Evolutionary conservation across 2,113 vertebrate genomes (phyloP), one percentile per base, ranked within the genome.

Genomic region (Cyprinus carpio): DNA sequence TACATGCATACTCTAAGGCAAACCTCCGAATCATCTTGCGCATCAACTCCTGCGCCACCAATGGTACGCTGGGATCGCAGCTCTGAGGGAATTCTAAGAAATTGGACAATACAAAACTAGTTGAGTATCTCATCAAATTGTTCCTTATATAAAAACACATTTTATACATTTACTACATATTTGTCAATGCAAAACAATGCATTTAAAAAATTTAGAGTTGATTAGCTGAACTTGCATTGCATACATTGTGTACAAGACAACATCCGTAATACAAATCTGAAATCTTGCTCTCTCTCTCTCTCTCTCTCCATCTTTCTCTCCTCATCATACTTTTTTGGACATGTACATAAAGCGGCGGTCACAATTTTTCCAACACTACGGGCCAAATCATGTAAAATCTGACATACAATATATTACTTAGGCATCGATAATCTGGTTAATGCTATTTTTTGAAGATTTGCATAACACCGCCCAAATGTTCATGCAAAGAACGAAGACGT

Each of bases 21-120:
- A 99, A 99, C 94, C 97, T 96, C 92, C 94, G 97, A 90, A 99
- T 98, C 98, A 99, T 99, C 92, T 97, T 99, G 93, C 96, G 98
- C 97, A 99, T 99, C 94, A 99, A 96, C 95, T 99, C 98, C 94
- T 98, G 97, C 92, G 98, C 98, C 93, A 97, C 96, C 94, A 96
- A 91, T 91, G 98, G 98, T 95, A 99, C 97, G 94, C 96, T 98
- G 92, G 97, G 94, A 95, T 99, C 97, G 94, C 95, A 97, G 95
- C 96, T 96, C 92, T 96, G 93, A 94, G 96, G 93, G 94, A 97
- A 95, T 96, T 99, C 98, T 99, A 89, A 7, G 31, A 27, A 69
- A 86, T 25, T 34, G 87, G 90, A 91, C 89, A 87, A 89, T 84
- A 82, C 49, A 79, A 6, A 89, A 82, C 27, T 12, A 76, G 6